Evolutionary conservation across 2,888 invertebrate species (phyloP).

Genomic region (Papilio elwesi): DNA sequence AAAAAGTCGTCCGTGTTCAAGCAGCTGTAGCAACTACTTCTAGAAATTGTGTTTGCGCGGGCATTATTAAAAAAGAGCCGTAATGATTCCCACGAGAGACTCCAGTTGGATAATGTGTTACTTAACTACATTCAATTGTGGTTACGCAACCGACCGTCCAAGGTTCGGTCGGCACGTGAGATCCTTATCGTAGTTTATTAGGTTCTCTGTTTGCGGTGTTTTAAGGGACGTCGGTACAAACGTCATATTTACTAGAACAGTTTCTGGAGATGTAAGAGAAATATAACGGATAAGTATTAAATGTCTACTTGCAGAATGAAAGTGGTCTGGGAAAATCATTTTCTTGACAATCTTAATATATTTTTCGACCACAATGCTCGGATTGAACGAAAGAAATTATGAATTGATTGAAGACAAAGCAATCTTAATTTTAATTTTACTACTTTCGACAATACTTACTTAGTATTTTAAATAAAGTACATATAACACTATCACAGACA

Average conservation of each 20-base stretch:
- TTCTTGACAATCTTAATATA: too few relatives aligned
- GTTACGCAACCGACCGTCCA: slow-evolving; percentile 70
- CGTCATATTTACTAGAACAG: not conserved
- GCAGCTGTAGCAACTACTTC: slow-evolving; percentile 19
- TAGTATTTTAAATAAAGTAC: too few relatives aligned
- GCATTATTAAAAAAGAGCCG: slow-evolving; percentile 40
- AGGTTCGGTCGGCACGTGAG: slow-evolving; percentile 57
- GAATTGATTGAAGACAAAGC: too few relatives aligned
- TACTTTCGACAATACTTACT: too few relatives aligned
- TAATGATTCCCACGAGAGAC: slow-evolving; percentile 67
- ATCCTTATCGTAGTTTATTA: slow-evolving; percentile 44
- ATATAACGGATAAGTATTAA: not conserved
- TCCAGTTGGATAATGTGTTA: slow-evolving; percentile 73
- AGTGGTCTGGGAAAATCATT: too few relatives aligned
- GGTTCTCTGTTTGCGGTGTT: slow-evolving; percentile 6
- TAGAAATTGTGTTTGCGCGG: slow-evolving; percentile 36
- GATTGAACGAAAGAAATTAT: too few relatives aligned
- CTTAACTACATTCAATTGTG: slow-evolving; percentile 69
- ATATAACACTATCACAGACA: not conserved
- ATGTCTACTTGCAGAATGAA: too few relatives aligned
- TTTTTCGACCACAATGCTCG: too few relatives aligned
- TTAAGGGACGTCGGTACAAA: slow-evolving; percentile 6
- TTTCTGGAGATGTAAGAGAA: not conserved
- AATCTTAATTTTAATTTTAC: too few relatives aligned
- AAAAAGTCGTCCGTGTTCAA: not conserved